These are phyloP conservation scores for Aphelenchoides besseyi DNA, from an alignment of 1,140 invertebrate genomes.

Conservation along the genomic window DNA sequence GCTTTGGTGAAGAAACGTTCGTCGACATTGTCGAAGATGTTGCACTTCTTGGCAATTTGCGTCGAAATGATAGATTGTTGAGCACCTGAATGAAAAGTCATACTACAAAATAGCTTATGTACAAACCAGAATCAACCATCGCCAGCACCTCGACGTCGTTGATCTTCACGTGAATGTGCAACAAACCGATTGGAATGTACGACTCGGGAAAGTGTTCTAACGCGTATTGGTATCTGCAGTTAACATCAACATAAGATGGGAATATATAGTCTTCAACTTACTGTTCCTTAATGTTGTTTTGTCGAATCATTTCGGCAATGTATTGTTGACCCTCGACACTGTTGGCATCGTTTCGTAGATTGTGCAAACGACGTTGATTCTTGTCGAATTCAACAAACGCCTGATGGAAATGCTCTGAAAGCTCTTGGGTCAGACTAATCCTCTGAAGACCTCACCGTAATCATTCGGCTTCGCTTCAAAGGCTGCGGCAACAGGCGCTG, in stretches of 20 bases:
- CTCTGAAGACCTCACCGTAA: constrained; percentile 14
- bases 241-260: too few species aligned
- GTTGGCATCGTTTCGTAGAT: background rate
- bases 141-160: constrained; percentile 24
- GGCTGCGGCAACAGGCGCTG: background rate
- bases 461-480: constrained; percentile 15
- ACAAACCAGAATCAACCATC: constrained; percentile 24
- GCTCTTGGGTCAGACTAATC: background rate
- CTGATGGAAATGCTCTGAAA: constrained; percentile 21
- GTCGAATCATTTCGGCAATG: background rate
- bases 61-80: constrained; percentile 20
- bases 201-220: constrained; percentile 24
- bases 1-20: constrained; percentile 19
- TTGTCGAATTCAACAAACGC: background rate
- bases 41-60: constrained; percentile 19
- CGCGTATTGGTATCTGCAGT: constrained; percentile 15
- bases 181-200: constrained; percentile 10
- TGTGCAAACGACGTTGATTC: background rate
- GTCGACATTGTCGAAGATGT: constrained; percentile 13
- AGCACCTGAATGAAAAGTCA: constrained; percentile 12
- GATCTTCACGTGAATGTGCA: constrained; percentile 26
- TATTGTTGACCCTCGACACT: constrained; percentile 13
- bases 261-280: background rate
- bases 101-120: background rate
- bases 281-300: background rate